A percentile compares a stretch with the other conserved stretches of the same genome.
phyloP scores from a whole-genome alignment of 2,113 vertebrate genomes.

The Trichomycterus rosablanca region DNA sequence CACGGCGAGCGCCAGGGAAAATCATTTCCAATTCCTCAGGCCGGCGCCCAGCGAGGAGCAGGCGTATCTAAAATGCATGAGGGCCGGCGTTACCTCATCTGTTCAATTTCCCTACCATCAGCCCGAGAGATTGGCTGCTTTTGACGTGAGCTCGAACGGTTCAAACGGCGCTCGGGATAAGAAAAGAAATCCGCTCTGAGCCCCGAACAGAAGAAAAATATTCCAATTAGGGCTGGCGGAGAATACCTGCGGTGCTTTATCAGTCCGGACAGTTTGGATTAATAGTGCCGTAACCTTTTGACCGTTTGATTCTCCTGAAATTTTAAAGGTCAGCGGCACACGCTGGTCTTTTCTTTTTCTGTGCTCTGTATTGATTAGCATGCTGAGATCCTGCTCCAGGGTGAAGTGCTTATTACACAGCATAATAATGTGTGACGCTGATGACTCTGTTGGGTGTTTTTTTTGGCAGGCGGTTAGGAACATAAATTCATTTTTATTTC shows the following conservation, averaged over 20 bases:
- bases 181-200: too few relatives aligned
- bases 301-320: constrained; percentile 63
- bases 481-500: too few relatives aligned
- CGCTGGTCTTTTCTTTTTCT: constrained; percentile 42
- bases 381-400: constrained; percentile 53
- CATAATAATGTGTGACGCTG: background rate
- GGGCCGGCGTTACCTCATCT: constrained; percentile 64
- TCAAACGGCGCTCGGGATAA: constrained; percentile 62
- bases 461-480: background rate
- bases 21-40: constrained; percentile 35
- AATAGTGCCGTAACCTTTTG: constrained; percentile 65
- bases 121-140: constrained; percentile 65
- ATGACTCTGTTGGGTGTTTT: background rate
- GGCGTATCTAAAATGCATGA: constrained; percentile 75
- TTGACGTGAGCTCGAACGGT: constrained; percentile 58
- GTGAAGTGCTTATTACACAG: too few relatives aligned
- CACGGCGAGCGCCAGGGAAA: too few relatives aligned
- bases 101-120: constrained; percentile 75
- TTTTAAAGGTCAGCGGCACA: constrained; percentile 65
- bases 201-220: constrained; percentile 50
- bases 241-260: constrained; percentile 52
- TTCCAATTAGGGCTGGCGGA: constrained; percentile 49
- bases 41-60: too few relatives aligned
- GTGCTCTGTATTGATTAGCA: constrained; percentile 59
- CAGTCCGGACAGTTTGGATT: constrained; percentile 52